phyloP scores from a whole-genome alignment of 2,888 invertebrate species.

The Metopia argyrocephala region DNA sequence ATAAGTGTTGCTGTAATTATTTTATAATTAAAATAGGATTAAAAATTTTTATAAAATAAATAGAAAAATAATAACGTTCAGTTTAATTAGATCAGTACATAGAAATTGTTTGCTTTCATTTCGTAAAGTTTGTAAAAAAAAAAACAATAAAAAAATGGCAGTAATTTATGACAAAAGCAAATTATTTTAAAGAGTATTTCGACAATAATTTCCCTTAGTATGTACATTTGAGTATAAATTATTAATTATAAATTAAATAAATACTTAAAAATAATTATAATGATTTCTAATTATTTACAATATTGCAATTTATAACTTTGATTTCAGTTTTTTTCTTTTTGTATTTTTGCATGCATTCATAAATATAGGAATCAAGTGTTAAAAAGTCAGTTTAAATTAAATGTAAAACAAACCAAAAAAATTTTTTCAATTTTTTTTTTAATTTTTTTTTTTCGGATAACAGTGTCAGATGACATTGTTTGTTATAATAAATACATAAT shows the following conservation, averaged over 20 bases:
- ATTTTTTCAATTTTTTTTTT: constrained; percentile 2
- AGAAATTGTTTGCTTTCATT: neutral
- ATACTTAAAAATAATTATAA: constrained; percentile 13
- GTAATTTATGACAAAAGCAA: constrained; percentile 27
- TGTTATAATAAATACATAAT: no score
- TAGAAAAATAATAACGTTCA: neutral
- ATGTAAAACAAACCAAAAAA: constrained; percentile 2
- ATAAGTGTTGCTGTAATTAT: neutral
- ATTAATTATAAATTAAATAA: constrained; percentile 22
- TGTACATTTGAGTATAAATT: no score
- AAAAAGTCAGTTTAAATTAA: constrained; percentile 33
- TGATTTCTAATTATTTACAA: constrained; percentile 28
- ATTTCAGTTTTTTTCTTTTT: neutral
- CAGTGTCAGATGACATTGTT: no score
- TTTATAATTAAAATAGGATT: neutral
- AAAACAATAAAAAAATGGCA: constrained; percentile 46
- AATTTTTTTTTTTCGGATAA: neutral
- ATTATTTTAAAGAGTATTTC: no score
- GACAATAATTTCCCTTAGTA: no score
- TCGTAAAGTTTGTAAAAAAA: neutral
- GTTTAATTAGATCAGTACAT: neutral
- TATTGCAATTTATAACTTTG: neutral
- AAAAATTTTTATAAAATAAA: neutral
- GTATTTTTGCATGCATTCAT: constrained; percentile 27
- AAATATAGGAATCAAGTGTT: constrained; percentile 53